Evolutionary conservation across 2,888 invertebrate genomes (phyloP), one percentile per base, ranked within the genome.

Genomic region (Archips crataeganus): DNA sequence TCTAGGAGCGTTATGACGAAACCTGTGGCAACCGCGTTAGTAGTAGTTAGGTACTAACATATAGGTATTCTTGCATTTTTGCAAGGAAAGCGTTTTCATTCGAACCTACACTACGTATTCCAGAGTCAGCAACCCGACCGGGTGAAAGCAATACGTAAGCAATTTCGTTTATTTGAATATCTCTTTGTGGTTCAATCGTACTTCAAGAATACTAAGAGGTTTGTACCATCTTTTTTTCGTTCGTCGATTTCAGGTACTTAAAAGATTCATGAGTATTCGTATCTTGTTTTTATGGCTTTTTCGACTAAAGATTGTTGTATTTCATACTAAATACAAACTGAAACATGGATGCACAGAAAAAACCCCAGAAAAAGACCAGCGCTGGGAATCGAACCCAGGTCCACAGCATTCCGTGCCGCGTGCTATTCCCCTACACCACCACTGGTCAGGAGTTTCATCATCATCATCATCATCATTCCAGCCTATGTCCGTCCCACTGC

Each of bases 151-250:
- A 67, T 61, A 42, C 10, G 32, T 67, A 34, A 66, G 23, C 13
- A 54, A 61, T 67, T 62, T 72, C n/a, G 15, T 42, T 57, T 68
- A 73, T 73, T 42, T 57, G 68, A n/a, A 62, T 62, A 65, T 39
- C 23, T 68, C 67, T 61, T 61, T 71, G 62, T 68, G 68, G 34
- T 47, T 57, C 23, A 45, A 62, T 67, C 62, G 42, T 57, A 63
- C 57, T 73, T 15, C 51, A 49, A 60, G 65, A 65, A 61, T 5
- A 36, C 42, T 51, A 66, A 61, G 71, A 65, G 15, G 15, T 13
- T 47, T 57, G 59, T 42, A 23, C 11, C 42, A 57, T 57, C 45
- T 57, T 32, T 64, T 70, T 47, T 6, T 57, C 45, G 45, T 15
- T 57, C 2, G 32, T 5, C 54, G 15, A 70, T 45, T 32, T 32